Evolutionary conservation across 2,113 vertebrate species (phyloP).

Genomic region (Fulica atra): DNA sequence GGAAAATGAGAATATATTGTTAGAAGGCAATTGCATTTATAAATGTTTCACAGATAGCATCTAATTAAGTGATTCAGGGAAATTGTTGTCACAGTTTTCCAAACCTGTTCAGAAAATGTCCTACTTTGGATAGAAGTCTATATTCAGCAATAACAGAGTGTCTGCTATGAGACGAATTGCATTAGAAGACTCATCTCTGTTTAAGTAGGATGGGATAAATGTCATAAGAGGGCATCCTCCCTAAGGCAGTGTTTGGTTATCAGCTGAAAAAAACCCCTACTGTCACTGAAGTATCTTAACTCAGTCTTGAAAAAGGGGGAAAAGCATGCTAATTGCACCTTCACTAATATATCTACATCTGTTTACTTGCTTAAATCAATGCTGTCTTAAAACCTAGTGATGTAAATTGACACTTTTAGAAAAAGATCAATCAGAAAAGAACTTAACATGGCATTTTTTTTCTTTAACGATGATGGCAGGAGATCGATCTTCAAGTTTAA

Average conservation of each 20-base stretch:
- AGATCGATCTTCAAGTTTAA: background rate
- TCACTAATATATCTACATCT: background rate
- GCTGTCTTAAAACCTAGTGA: background rate
- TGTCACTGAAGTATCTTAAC: background rate
- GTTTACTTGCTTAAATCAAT: constrained; percentile 15
- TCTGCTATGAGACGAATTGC: background rate
- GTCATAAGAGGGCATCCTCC: background rate
- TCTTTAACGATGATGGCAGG: background rate
- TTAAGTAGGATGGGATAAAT: background rate
- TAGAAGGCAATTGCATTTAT: background rate
- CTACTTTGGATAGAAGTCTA: background rate
- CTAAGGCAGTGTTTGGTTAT: background rate
- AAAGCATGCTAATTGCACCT: background rate
- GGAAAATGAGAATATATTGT: background rate
- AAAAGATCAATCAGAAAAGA: constrained; percentile 35
- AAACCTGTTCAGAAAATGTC: background rate
- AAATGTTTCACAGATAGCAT: background rate
- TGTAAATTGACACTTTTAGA: background rate
- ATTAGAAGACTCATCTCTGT: background rate
- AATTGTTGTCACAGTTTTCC: background rate
- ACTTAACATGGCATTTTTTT: background rate
- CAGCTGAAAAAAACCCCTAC: background rate
- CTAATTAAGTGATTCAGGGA: background rate
- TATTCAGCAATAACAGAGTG: background rate
- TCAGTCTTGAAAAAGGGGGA: background rate